Percentiles rank a stretch among this genome's conserved stretches.
Conservation (phyloP, 2,888 invertebrate species). For the Ophion obscuratus region DNA sequence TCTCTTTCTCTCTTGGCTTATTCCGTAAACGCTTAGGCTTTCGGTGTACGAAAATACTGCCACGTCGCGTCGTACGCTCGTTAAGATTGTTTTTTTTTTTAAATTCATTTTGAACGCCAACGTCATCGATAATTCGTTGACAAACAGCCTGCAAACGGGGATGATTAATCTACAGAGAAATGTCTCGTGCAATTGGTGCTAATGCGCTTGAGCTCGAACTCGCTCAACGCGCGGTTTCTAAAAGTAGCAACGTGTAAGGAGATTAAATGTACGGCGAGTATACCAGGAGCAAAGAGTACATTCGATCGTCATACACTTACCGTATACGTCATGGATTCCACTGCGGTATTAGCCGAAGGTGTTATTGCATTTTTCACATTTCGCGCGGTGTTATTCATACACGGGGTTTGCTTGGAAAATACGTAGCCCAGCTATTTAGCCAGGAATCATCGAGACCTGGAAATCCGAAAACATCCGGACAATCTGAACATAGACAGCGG, state of each 20-base stretch:
- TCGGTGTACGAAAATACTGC: neutral
- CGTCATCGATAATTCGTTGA: slow-evolving; percentile 49
- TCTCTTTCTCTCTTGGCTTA: no score
- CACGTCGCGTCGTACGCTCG: neutral
- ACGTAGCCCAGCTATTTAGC: no score
- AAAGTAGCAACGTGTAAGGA: slow-evolving; percentile 55
- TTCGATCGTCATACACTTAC: slow-evolving; percentile 37
- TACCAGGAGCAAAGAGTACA: slow-evolving; percentile 19
- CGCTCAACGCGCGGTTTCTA: slow-evolving; percentile 42
- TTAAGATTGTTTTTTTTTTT: neutral
- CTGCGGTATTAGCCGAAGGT: slow-evolving; percentile 30
- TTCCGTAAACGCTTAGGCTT: neutral
- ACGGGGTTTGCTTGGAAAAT: neutral
- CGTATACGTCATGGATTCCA: slow-evolving; percentile 2
- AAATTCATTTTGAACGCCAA: neutral
- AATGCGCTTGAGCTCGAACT: slow-evolving; percentile 38
- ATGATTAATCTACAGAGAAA: slow-evolving; percentile 54
- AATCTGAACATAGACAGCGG: no score
- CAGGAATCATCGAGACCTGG: no score
- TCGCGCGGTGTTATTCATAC: neutral
- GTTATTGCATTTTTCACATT: slow-evolving; percentile 46
- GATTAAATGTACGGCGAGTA: slow-evolving; percentile 54
- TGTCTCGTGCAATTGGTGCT: slow-evolving; percentile 17
- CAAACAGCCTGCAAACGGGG: slow-evolving; percentile 32
- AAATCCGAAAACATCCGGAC: no score